Conservation (phyloP, 2,113 vertebrate genomes). For the Pitta sordida region DNA sequence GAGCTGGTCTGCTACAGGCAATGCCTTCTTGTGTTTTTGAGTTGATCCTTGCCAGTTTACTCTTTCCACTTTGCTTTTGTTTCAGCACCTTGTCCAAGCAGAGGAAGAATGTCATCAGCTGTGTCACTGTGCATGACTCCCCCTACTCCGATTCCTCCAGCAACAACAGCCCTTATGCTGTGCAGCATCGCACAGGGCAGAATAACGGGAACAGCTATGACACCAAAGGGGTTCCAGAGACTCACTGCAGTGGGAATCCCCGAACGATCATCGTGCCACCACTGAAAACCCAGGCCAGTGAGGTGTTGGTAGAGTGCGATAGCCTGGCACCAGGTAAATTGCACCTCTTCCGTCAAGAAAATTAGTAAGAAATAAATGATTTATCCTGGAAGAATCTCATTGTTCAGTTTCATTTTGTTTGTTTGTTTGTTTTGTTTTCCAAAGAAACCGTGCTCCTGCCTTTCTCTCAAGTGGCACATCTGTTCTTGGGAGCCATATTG, state of each 20-base stretch:
- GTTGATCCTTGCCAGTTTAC: neutral
- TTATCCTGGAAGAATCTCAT: constrained; percentile 64
- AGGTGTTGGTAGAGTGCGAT: constrained; percentile 87
- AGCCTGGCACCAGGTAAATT: constrained; percentile 87
- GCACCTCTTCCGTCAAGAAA: constrained; percentile 50
- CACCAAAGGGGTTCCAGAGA: constrained; percentile 85
- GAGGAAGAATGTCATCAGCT: constrained; percentile 98
- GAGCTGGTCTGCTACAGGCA: fast-evolving
- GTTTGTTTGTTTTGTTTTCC: constrained; percentile 44
- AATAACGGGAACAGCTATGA: constrained; percentile 79
- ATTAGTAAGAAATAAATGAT: constrained; percentile 61
- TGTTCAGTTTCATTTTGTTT: constrained; percentile 66
- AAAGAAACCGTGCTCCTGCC: constrained; percentile 25
- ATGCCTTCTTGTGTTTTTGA: neutral
- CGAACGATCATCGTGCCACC: constrained; percentile 97
- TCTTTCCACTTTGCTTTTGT: neutral
- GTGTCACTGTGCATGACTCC: constrained; percentile 97
- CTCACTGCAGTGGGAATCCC: constrained; percentile 85
- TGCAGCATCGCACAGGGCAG: constrained; percentile 77
- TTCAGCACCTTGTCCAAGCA: constrained; percentile 91
- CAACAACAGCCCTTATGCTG: constrained; percentile 89
- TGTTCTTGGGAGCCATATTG: constrained; percentile 35
- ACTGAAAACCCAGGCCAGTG: constrained; percentile 89
- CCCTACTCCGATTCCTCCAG: constrained; percentile 93
- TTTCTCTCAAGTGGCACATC: constrained; percentile 24